Base-by-base conservation (phyloP, 2,113 vertebrate genomes). In the Takifugu bimaculatus region DNA sequence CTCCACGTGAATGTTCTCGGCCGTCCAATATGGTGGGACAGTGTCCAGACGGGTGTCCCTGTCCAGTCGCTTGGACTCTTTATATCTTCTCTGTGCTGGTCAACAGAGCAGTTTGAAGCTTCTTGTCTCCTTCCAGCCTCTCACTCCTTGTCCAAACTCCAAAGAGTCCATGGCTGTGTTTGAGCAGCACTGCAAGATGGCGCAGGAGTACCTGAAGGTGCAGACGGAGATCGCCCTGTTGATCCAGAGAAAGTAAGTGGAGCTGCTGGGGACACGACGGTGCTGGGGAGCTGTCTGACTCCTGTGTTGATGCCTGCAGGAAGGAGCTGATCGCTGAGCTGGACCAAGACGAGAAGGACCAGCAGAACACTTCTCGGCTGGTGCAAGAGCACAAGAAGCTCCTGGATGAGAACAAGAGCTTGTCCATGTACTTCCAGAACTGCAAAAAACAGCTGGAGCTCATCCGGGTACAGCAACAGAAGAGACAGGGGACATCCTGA, bases 121-220 rank as follows among this genome's bases (percentile, higher is more conserved):
- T 55, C 54, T 15, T 86, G 72, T 85, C 88, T 88, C 70, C 89
- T 92, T 92, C 62, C 91, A 99, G 96, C 97, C 97, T 69, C 91
- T 99, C 42, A 94, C 96, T 83, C 97, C 97, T 1, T 99, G 96
- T 85, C 96, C 96, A 70, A 99, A 98, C 92, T 99, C 97, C 85
- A 99, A 99, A 94, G 97, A 99, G 89, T 99, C 97, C 70, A 99
- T 99, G 96, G 95, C 97, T 63, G 97, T 99, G 72, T 99, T 99
- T 87, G 96, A 99, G 85, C 97, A 99, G 81, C 96, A 99, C 88
- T 99, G 97, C 90, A 98, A 98, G 90, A 99, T 99, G 97, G 97
- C 97, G 63, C 96, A 99, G 84, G 97, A 99, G 71, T 99, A 99
- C 81, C 94, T 99, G 92, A 99, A 99, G 90, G 97, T 99, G 60